phyloP scores from a whole-genome alignment of 2,113 vertebrate species.

The Rhea pennata region DNA sequence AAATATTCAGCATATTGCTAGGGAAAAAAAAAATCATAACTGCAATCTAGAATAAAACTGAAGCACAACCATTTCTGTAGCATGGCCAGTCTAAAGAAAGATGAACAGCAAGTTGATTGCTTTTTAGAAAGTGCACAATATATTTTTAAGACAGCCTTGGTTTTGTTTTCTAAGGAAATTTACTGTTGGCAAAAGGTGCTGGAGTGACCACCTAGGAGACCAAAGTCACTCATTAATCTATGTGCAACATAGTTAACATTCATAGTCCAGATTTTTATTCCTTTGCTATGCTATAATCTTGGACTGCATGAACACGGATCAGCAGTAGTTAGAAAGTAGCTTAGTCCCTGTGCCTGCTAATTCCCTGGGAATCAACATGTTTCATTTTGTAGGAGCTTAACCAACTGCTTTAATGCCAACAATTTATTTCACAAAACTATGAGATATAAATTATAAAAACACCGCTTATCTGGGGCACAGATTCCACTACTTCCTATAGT shows the following conservation, averaged over 20 bases:
- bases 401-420: neutral
- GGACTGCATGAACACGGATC: rapidly evolving
- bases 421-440: neutral
- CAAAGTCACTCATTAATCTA: neutral
- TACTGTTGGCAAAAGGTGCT: neutral
- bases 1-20: neutral
- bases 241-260: neutral
- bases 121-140: neutral
- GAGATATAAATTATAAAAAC: neutral
- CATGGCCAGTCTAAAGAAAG: neutral
- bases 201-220: neutral
- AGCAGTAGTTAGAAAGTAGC: rapidly evolving
- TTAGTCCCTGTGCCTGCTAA: neutral
- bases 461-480: neutral
- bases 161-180: neutral
- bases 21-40: neutral
- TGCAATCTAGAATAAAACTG: neutral
- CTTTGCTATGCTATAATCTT: neutral
- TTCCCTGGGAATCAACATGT: neutral
- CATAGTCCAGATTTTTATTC: neutral
- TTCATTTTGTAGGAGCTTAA: neutral
- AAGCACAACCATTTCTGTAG: neutral
- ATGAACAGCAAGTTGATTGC: neutral
- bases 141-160: neutral
- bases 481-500: neutral